phyloP scores from a whole-genome alignment of 2,888 invertebrate genomes.

The Caenorhabditis sp. region DNA sequence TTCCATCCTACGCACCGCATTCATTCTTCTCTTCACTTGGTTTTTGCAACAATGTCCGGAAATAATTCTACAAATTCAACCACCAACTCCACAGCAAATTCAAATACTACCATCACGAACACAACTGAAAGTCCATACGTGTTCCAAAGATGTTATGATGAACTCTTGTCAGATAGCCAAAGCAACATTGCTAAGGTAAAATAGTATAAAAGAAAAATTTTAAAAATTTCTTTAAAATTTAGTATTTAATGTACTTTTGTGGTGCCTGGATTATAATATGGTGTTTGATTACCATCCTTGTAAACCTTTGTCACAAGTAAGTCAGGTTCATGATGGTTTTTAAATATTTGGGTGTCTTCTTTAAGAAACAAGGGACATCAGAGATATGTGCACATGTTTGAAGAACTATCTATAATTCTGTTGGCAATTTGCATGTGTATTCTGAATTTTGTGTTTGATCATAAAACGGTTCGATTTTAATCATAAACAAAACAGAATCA shows the following conservation, averaged over 20 bases:
- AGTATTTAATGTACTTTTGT: conserved; percentile 67
- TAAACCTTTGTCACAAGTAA: conserved; percentile 69
- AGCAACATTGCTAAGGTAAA: conserved; percentile 48
- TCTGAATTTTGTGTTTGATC: conserved; percentile 59
- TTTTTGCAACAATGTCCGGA: conserved; percentile 4
- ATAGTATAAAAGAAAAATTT: neutral
- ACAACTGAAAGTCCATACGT: conserved; percentile 30
- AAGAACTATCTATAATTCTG: conserved; percentile 69
- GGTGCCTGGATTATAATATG: conserved; percentile 70
- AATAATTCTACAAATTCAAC: conserved; percentile 23
- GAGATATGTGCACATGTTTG: conserved; percentile 69
- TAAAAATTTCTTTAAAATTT: conserved; percentile 18
- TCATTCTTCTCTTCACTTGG: conserved; percentile 8
- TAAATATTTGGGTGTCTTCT: neutral
- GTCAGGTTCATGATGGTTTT: neutral
- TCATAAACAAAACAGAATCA: neutral
- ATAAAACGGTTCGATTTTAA: conserved; percentile 32
- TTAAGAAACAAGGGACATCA: conserved; percentile 73
- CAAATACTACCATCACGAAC: conserved; percentile 30
- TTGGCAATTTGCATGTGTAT: conserved; percentile 65
- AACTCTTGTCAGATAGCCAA: conserved; percentile 28
- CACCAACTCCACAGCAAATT: conserved; percentile 23
- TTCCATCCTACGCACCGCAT: conserved; percentile 49
- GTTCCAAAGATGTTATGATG: conserved; percentile 49
- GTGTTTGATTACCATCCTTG: conserved; percentile 70